phyloP scores from a whole-genome alignment of 2,797 vertebrate species.

The Girardinus metallicus region DNA sequence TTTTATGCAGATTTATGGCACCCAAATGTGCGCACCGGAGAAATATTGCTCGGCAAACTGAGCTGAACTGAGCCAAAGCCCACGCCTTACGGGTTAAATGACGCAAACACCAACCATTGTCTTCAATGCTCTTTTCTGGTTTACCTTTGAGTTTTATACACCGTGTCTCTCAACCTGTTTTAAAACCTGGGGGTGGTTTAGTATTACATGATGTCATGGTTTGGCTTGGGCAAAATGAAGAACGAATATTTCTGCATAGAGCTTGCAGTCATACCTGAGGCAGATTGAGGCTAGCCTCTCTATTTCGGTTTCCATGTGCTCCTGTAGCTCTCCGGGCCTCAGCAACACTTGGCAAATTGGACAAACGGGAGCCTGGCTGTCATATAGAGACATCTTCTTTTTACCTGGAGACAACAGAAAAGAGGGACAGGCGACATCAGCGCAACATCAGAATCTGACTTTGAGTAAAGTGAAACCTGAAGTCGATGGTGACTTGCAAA shows the following conservation, averaged over 20 bases:
- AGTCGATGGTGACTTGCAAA: background rate
- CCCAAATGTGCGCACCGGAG: slow-evolving; percentile 30
- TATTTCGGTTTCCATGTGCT: slow-evolving; percentile 98
- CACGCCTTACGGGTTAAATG: slow-evolving; percentile 11
- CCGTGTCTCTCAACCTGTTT: background rate
- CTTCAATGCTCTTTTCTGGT: background rate
- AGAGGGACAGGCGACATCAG: slow-evolving; percentile 12
- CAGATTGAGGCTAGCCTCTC: slow-evolving; percentile 93
- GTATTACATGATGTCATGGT: background rate
- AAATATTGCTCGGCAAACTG: slow-evolving; percentile 25
- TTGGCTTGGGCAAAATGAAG: background rate
- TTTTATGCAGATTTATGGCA: slow-evolving; percentile 71
- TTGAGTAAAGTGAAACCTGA: background rate
- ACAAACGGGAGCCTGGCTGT: slow-evolving; percentile 97
- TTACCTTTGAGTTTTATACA: background rate
- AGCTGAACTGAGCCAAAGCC: slow-evolving; percentile 42
- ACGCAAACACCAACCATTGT: slow-evolving; percentile 2
- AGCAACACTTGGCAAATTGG: slow-evolving; percentile 98
- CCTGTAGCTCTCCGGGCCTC: slow-evolving; percentile 93
- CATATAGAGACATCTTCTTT: slow-evolving; percentile 95
- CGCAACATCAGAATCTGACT: background rate
- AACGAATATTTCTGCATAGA: background rate
- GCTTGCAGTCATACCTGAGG: slow-evolving; percentile 82
- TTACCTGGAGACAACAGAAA: slow-evolving; percentile 84
- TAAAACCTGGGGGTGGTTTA: background rate